Evolutionary conservation across 2,113 vertebrate genomes (phyloP), one percentile per base, ranked within the genome.

Genomic region (Tapirus terrestris): DNA sequence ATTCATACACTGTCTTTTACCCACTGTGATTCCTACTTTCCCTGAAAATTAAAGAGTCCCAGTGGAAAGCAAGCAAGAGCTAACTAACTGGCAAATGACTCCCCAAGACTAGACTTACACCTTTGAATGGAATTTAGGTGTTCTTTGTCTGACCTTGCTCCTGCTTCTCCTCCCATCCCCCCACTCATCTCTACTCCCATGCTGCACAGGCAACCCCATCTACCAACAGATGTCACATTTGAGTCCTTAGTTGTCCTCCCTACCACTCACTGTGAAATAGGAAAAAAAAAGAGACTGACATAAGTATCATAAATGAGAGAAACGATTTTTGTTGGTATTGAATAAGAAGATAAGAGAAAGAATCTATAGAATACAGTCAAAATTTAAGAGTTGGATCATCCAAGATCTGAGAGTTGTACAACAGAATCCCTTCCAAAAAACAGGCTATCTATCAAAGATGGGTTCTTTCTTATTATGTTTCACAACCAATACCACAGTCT

Each of bases 1-100:
- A 94, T 73, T 96, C 77, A 90, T 12, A 63, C 18, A 58, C 48
- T 94, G 20, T 83, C 70, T 91, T 95, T 84, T 56, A 89, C 16
- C 45, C 51, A 43, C 0, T 39, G 8, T 45, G 83, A 91, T 45
- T 45, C 39, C n/a, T 60, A 91, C 18, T 92, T 92, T 56, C 33
- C 10, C 58, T 91, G 43, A 16, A 91, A 97, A 95, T 61, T 65
- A 92, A 88, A 93, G 20, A n/a, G 29, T 31, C 8, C 3, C 31
- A 53, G 36, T 36, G 11, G 75, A 96, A 97, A 87, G 31, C 23
- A 89, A 77, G 27, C 5, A 36, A 89, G 29, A 53, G 33, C 17
- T 85, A 6, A 80, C 36, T 65, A 80, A 79, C 4, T 20, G 29
- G 43, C 53, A 94, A 58, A 36, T 45, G 53, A 81, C n/a, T 76